Conservation (phyloP, 2,113 vertebrate genomes). For the Pomatostomus ruficeps region DNA sequence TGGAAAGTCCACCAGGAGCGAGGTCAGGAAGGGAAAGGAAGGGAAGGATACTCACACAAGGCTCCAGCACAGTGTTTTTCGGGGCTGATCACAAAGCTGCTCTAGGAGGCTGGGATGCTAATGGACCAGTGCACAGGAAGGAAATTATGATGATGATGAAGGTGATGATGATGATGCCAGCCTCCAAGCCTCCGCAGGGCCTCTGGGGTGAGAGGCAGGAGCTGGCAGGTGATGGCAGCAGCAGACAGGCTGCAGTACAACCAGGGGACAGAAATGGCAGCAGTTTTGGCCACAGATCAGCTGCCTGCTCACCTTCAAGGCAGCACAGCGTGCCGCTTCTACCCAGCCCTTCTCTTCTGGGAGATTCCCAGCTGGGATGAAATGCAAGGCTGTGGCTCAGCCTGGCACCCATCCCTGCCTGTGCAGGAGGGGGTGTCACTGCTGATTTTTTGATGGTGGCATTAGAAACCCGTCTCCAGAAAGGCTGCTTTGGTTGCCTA, state of each 20-base stretch:
- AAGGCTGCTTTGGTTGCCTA: neutral
- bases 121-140: neutral
- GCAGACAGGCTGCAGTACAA: rapidly evolving
- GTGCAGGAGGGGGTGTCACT: rapidly evolving
- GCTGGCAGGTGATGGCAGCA: neutral
- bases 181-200: neutral
- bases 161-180: neutral
- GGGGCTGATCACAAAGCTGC: neutral
- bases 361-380: neutral
- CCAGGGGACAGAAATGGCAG: neutral
- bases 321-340: neutral
- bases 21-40: neutral
- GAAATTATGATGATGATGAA: neutral
- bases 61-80: neutral
- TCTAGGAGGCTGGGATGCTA: neutral
- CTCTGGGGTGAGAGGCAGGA: neutral
- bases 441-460: neutral
- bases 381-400: neutral
- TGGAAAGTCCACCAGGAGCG: rapidly evolving
- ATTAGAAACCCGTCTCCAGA: neutral
- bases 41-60: neutral
- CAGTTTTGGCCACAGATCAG: neutral
- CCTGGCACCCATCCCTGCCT: too few species aligned
- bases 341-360: neutral
- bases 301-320: neutral